Evolutionary conservation across 2,113 vertebrate species (phyloP).

Genomic region (Pseudopipra pipra): DNA sequence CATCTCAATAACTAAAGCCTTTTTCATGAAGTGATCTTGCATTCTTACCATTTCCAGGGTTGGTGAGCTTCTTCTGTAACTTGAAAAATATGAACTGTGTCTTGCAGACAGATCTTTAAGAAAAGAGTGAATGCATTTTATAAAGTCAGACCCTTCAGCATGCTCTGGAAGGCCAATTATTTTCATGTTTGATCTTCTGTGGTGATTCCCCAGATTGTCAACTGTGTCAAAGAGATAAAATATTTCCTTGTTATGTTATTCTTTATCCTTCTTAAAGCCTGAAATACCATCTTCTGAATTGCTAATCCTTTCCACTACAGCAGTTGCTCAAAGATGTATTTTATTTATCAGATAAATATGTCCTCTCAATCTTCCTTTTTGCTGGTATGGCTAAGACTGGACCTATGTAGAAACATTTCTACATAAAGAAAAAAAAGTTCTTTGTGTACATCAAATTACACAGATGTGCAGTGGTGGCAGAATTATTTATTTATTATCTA

Average conservation of each 20-base stretch:
- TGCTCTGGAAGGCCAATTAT: constrained; percentile 26
- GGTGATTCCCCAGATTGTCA: constrained; percentile 21
- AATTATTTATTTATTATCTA: background rate
- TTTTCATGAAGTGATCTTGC: background rate
- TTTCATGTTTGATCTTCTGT: background rate
- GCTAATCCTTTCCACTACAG: background rate
- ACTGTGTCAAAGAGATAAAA: background rate
- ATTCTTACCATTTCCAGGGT: background rate
- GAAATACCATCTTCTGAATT: constrained; percentile 12
- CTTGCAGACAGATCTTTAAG: background rate
- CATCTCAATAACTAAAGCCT: background rate
- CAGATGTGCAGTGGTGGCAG: background rate
- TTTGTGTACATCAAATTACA: background rate
- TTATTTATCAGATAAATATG: background rate
- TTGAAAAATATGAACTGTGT: background rate
- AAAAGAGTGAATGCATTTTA: background rate
- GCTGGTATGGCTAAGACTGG: background rate
- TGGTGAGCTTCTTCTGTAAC: background rate
- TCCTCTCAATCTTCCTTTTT: background rate
- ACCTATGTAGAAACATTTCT: background rate
- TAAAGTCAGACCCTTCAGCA: background rate
- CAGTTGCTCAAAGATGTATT: background rate
- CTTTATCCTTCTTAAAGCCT: constrained; percentile 14
- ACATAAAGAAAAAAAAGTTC: background rate
- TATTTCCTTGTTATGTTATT: constrained; percentile 9